Evolutionary conservation across 2,113 vertebrate species (phyloP), one percentile per base, ranked within the genome.

Genomic region (Pholis gunnellus): DNA sequence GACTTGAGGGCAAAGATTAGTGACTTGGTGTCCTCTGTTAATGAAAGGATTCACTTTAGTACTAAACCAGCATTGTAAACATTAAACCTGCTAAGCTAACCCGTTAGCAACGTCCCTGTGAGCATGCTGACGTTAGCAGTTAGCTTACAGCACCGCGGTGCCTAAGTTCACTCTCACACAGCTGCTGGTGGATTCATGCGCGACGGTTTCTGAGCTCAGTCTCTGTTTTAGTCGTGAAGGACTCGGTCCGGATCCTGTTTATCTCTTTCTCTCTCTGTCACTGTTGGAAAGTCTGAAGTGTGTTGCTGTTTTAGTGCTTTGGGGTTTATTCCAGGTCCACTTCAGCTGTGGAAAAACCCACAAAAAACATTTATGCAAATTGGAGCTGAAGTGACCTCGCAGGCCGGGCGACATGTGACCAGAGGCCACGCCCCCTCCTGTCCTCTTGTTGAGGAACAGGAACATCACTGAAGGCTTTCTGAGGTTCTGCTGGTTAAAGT

Each of bases 331-430:
- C 34, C 38, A 63, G 25, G 42, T 72, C 44, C 34, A 72, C 42
- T 66, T 72, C 60, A 67, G 66, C 61, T 63, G 40, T 42, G 22
- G 31, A 71, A 46, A 34, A 79, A 9, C 34, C 68, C 67, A 44
- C 31, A 79, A 61, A 34, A 50, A 22, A 25, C 44, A 18, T 64
- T 17, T 44, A 61, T 75, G 50, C 65, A 72, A 72, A 83, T 42
- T 20, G 6, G 27, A 81, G 27, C 8, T 34, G 14, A 13, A 50
- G 44, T 34, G 60, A 86, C 68, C 73, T 67, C 6, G 31, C 9
- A 46, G 67, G 34, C 57, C 34, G 54, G 4, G 50, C 20, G 50
- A 22, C 50, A 52, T 52, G 50, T 52, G 50, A 52, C 20, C 48
- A 52, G 50, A 27, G 54, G 52, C n/a, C 48, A 50, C 48, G 48